These are phyloP conservation scores for Prinia subflava DNA, from an alignment of 2,113 vertebrate species.

Conservation along the genomic window DNA sequence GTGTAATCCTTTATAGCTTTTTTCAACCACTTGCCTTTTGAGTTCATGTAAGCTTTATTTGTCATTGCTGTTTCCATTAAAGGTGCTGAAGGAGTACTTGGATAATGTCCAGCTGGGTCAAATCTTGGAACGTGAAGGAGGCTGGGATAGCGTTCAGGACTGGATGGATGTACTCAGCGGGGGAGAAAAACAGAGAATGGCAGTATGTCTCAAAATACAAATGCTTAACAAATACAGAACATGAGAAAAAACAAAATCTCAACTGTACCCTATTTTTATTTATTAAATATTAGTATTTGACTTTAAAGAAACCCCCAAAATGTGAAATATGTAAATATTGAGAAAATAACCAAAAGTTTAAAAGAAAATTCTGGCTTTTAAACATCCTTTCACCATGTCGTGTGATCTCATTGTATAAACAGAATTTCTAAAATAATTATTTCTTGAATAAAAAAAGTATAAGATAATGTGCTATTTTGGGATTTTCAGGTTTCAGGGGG, in stretches of 20 bases:
- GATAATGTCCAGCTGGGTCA: slow-evolving; percentile 95
- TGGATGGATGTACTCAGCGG: slow-evolving; percentile 99
- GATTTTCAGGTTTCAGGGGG: background rate
- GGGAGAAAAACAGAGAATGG: slow-evolving; percentile 98
- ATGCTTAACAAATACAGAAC: background rate
- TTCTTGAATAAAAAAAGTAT: background rate
- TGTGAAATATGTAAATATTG: background rate
- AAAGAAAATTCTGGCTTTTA: background rate
- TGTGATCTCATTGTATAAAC: background rate
- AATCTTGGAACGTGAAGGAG: slow-evolving; percentile 91
- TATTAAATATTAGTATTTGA: background rate
- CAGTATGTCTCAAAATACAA: slow-evolving; percentile 75
- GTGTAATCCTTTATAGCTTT: background rate
- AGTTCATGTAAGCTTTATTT: background rate
- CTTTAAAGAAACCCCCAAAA: background rate
- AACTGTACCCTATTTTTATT: background rate
- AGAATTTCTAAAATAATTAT: background rate
- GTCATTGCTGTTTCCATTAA: slow-evolving; percentile 29
- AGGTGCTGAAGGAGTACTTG: slow-evolving; percentile 97
- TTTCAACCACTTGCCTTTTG: background rate
- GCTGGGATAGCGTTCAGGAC: slow-evolving; percentile 92
- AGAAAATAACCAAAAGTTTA: background rate
- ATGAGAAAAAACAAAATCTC: background rate
- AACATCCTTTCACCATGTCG: background rate
- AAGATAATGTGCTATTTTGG: background rate